Evolutionary conservation across 2,113 vertebrate species (phyloP).

Genomic region (Leuciscus idus): DNA sequence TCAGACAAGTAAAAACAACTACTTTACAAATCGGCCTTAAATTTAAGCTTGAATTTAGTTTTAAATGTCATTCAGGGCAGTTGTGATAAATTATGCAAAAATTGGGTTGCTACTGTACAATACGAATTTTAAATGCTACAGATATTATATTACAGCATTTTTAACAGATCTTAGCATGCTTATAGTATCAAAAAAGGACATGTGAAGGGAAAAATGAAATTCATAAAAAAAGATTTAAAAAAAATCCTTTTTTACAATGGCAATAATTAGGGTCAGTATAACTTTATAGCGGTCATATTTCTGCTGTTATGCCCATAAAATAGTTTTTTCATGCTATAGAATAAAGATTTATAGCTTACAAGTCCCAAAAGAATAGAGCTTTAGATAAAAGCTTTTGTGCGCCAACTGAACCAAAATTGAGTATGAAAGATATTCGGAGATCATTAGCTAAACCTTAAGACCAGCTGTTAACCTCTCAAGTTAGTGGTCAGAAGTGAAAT

Average conservation of each 20-base stretch:
- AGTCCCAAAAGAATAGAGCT: conserved; percentile 56
- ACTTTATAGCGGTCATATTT: conserved; percentile 52
- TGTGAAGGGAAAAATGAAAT: conserved; percentile 58
- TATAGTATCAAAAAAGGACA: conserved; percentile 52
- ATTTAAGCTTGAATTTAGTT: neutral
- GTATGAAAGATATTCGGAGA: conserved; percentile 45
- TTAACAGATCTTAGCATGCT: neutral
- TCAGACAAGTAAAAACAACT: conserved; percentile 12
- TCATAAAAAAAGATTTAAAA: conserved; percentile 67
- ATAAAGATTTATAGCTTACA: conserved; percentile 58
- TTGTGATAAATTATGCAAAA: neutral
- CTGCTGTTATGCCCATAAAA: conserved; percentile 38
- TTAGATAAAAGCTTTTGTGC: conserved; percentile 44
- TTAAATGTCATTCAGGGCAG: conserved; percentile 1
- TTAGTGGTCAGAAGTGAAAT: conserved; percentile 20
- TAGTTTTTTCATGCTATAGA: conserved; percentile 41
- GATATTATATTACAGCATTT: conserved; percentile 6
- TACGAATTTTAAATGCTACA: neutral
- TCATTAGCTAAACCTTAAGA: conserved; percentile 41
- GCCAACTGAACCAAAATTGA: conserved; percentile 44
- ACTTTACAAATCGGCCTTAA: neutral
- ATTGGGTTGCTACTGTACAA: conserved; percentile 4
- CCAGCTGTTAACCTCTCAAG: neutral
- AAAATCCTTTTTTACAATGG: conserved; percentile 63
- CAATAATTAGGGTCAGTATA: conserved; percentile 54